Percentiles rank a stretch among this genome's conserved stretches.
phyloP scores from a whole-genome alignment of 2,888 invertebrate species.

The Heliconius aoede region DNA sequence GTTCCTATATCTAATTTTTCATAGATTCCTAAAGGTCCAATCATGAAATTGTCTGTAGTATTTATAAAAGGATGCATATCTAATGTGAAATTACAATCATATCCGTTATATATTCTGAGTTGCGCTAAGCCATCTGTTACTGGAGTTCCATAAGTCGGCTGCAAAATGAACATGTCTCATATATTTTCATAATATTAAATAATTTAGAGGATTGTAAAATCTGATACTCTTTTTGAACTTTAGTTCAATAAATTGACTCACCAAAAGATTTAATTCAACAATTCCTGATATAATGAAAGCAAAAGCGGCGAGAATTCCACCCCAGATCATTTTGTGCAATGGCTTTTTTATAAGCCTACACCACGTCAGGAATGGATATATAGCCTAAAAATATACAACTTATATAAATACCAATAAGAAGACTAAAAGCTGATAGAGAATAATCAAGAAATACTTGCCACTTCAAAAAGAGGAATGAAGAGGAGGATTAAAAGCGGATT shows the following conservation, averaged over 20 bases:
- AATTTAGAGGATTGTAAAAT: neutral
- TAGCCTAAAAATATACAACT: conserved; percentile 64
- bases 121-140: conserved; percentile 85
- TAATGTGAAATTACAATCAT: conserved; percentile 81
- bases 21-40: conserved; percentile 70
- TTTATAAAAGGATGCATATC: conserved; percentile 50
- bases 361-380: conserved; percentile 91
- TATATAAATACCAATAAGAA: neutral
- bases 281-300: conserved; percentile 95
- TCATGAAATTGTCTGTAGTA: conserved; percentile 48
- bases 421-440: neutral
- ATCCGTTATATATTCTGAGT: conserved; percentile 88
- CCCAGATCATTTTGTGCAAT: conserved; percentile 93
- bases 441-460: conserved; percentile 63
- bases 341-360: conserved; percentile 88
- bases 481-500: conserved; percentile 93
- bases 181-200: neutral
- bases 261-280: conserved; percentile 91
- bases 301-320: conserved; percentile 92
- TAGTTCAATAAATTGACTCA: conserved; percentile 54
- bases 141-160: conserved; percentile 84
- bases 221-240: neutral
- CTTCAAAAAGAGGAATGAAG: conserved; percentile 93
- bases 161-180: conserved; percentile 48
- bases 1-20: conserved; percentile 70